Evolutionary conservation across 23 tunicate species (phyloP), one percentile per base, ranked within the genome.

Genomic region (Ciona savignyi): DNA sequence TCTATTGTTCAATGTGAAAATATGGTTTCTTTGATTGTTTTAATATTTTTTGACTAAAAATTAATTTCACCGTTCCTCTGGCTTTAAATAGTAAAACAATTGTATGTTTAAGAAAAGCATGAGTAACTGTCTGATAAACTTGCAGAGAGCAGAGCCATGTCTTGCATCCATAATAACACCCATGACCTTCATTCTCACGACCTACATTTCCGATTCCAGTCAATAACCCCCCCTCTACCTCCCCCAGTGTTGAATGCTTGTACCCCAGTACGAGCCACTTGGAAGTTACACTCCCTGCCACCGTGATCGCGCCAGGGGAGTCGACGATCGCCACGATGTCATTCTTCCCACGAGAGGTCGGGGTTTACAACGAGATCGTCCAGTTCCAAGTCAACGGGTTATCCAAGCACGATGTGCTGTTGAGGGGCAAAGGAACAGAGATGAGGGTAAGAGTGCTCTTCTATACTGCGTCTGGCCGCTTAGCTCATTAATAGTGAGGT

Each of bases 361-460:
- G 49, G n/a, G 68, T 65, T 25, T 94, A 86, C 76, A 70, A 66
- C 25, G 99, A 87, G 29, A 56, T 30, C 31, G 74, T 94, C 33
- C 64, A 81, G 4, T 94, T 94, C 63, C 86, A 72, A 42, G 60
- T 94, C 76, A 94, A 94, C 63, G 95, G 99, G 19, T 65, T 94
- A 27, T 94, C 99, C 1, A 78, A 48, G 32, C 79, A 84, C 30
- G 49, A 62, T n/a, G 86, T 94, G 0, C 72, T 66, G 27, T 78
- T 86, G 6, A 67, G 21, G 35, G 99, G 99, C 22, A 88, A 87
- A 27, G 95, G 95, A 28, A 80, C 98, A 0, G 94, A 81, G 67
- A 70, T 93, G 82, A 77, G 83, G 76, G 97, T 90, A 62, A 73
- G 85, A n/a, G n/a, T n/a, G n/a, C n/a, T n/a, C n/a, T n/a, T n/a